These are phyloP conservation scores for Erithacus rubecula DNA, from an alignment of 2,797 vertebrate genomes.

Conservation along the genomic window DNA sequence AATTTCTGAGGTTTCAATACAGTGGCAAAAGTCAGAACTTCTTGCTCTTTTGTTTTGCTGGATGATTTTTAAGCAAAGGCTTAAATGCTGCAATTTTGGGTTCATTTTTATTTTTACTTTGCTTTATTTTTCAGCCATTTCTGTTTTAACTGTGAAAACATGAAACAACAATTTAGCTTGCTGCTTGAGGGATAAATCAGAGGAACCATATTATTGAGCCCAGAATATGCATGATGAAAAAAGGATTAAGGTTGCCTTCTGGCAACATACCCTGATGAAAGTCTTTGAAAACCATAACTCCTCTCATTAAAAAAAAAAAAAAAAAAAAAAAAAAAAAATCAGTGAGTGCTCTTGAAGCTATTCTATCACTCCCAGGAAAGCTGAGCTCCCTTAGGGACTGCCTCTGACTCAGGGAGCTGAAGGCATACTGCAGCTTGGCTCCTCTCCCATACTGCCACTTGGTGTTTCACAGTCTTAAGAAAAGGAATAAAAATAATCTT, in stretches of 20 bases:
- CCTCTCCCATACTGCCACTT: not conserved
- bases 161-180: not conserved
- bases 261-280: not conserved
- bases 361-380: not conserved
- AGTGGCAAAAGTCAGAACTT: not conserved
- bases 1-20: not conserved
- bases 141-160: not conserved
- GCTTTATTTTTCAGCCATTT: not conserved
- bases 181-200: not conserved
- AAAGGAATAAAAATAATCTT: not conserved
- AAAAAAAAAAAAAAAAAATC: not conserved
- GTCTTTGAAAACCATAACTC: not conserved
- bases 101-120: not conserved
- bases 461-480: not conserved
- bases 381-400: not conserved
- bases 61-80: not conserved
- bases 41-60: not conserved
- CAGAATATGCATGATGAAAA: not conserved
- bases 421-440: not conserved
- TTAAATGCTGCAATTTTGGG: not conserved
- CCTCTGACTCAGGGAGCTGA: not conserved
- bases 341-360: not conserved
- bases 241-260: not conserved
- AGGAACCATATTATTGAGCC: not conserved
- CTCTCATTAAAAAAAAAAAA: not conserved